A percentile compares a stretch with the other conserved stretches of the same genome.
Conservation (phyloP, 2,888 invertebrate genomes). For the Brenthis daphne region DNA sequence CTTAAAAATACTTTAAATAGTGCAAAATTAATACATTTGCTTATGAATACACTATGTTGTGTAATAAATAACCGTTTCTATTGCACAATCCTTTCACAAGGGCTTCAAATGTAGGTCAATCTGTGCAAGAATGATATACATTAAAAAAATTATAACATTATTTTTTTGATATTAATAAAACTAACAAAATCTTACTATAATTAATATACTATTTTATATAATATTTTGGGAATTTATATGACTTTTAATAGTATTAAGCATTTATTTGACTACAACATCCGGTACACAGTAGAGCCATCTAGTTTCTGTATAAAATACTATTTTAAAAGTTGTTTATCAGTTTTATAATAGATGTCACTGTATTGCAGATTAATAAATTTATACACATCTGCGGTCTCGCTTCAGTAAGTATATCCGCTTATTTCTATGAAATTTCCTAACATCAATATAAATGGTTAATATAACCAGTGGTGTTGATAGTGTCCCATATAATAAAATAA, state of each 20-base stretch:
- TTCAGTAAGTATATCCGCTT: no score
- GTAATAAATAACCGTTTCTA: conserved; percentile 82
- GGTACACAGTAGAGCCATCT: conserved; percentile 47
- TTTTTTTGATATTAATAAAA: background rate
- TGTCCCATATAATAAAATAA: no score
- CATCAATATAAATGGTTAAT: no score
- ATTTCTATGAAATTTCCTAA: no score
- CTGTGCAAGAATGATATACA: conserved; percentile 69
- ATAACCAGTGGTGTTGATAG: no score
- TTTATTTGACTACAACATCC: conserved; percentile 40
- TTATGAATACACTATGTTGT: conserved; percentile 77
- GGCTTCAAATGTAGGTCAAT: conserved; percentile 81
- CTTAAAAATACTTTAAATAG: conserved; percentile 63
- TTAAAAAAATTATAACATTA: conserved; percentile 35
- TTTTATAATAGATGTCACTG: conserved; percentile 15
- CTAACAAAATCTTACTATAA: background rate
- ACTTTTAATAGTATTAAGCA: conserved; percentile 22
- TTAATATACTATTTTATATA: background rate
- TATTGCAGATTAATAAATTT: no score
- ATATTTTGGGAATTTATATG: conserved; percentile 13
- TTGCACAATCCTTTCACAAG: conserved; percentile 84
- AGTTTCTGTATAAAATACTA: background rate
- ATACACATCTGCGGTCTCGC: no score
- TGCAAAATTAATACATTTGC: conserved; percentile 74
- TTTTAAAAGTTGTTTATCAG: background rate